Base-by-base conservation (phyloP, 2,113 vertebrate species). In the Channa maculata region DNA sequence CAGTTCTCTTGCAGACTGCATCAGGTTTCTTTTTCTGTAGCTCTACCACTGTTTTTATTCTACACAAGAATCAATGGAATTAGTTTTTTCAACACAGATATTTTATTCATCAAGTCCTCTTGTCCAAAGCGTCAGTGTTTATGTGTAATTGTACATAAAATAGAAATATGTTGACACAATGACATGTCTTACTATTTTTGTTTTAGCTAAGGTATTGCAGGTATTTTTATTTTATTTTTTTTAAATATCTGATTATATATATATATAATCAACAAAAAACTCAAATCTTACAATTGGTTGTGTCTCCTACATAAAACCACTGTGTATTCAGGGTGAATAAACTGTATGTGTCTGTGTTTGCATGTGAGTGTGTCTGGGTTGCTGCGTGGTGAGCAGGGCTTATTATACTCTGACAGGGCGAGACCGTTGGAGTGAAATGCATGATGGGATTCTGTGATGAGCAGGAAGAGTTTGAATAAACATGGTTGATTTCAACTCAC, bases 361-460 rank as follows among this genome's bases (percentile, higher is more conserved):
- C 13, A n/a, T 75, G 60, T 59, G 68, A n/a, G 43, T 70, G 52
- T 39, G 74, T 59, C 68, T 54, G 68, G 33, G 82, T 12, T 67
- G 53, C 70, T 60, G 48, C 65, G 74, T 71, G 54, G 71, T 58
- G 80, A 83, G 72, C 48, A 64, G 43, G 65, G 75, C 87, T 91
- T 91, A 87, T 91, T 91, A 89, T 80, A 75, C 62, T 80, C 75
- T 91, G 89, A 88, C 87, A 91, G 78, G 86, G 78, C 48, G 55
- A 84, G 82, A 87, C 89, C 58, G 6, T 72, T 78, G 72, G 77
- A 83, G 84, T 89, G 87, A 91, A 90, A 91, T 91, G 89, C 87
- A 89, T 89, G 87, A 86, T 88, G 86, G 85, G 75, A 83, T 85
- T 82, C 75, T 88, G 75, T 89, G 87, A 91, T 89, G 84, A 89